A percentile compares a stretch with the other conserved stretches of the same genome.
Evolutionary conservation across 2,797 vertebrate genomes (phyloP).

Genomic region (Acropternis orthonyx): DNA sequence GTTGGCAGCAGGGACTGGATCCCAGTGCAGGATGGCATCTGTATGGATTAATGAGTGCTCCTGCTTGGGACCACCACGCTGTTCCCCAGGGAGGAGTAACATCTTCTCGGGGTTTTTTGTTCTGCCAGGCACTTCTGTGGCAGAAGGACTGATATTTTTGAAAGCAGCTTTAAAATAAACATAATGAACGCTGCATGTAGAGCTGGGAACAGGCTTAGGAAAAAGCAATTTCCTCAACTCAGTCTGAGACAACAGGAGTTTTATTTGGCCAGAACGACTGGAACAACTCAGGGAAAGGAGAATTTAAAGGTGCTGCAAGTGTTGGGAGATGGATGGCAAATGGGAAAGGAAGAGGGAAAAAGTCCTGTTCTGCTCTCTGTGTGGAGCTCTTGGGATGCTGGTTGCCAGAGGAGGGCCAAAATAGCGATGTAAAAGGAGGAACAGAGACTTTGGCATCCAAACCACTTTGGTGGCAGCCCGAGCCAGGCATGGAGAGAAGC

Average conservation of each 20-base stretch:
- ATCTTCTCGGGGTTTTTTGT: background rate
- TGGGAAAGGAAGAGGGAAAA: background rate
- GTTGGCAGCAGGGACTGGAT: background rate
- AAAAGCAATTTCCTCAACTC: background rate
- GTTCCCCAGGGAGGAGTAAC: background rate
- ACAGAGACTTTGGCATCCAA: background rate
- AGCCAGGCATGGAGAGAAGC: accelerated
- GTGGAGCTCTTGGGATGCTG: background rate
- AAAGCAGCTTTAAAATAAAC: conserved; percentile 7
- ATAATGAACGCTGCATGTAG: background rate
- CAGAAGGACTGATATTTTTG: background rate
- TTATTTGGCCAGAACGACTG: background rate
- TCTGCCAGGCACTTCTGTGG: background rate
- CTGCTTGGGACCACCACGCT: background rate
- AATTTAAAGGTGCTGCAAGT: background rate
- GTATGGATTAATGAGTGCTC: background rate
- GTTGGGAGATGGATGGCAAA: background rate
- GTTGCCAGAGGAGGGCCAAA: background rate
- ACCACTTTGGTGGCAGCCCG: accelerated
- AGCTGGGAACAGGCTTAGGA: background rate
- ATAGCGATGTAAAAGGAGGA: background rate
- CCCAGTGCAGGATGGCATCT: background rate
- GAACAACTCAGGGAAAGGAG: background rate
- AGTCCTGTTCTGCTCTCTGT: accelerated
- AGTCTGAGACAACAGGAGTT: background rate